Percentiles rank a stretch among this genome's conserved stretches.
Evolutionary conservation across 2,888 invertebrate genomes (phyloP).

Genomic region (Parapristionchus giblindavisi): DNA sequence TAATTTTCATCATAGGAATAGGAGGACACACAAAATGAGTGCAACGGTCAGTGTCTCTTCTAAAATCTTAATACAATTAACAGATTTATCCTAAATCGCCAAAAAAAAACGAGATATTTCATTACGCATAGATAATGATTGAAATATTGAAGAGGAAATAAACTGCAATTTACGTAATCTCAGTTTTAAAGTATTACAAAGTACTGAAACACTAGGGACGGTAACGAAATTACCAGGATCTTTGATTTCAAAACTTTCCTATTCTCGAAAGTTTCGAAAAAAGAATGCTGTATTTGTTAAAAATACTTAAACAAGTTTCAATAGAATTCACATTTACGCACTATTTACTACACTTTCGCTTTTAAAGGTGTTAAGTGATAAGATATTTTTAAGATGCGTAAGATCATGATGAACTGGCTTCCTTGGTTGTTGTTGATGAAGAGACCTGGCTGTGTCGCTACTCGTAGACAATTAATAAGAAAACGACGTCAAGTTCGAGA

Average conservation of each 20-base stretch:
- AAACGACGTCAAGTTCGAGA: slow-evolving; percentile 25
- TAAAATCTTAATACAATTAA: background rate
- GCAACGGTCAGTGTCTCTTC: slow-evolving; percentile 43
- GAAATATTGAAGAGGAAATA: no score
- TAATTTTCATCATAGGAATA: slow-evolving; percentile 55
- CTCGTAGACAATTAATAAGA: slow-evolving; percentile 11
- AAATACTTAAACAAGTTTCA: no score
- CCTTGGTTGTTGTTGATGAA: slow-evolving; percentile 58
- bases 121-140: background rate
- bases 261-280: no score
- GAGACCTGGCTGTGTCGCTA: slow-evolving; percentile 52
- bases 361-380: background rate
- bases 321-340: no score
- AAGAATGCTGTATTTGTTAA: no score
- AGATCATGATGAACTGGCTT: slow-evolving; percentile 56
- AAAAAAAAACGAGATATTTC: background rate
- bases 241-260: no score
- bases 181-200: no score
- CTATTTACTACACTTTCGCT: no score
- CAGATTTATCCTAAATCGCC: no score
- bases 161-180: no score
- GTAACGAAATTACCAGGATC: no score
- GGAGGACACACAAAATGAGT: slow-evolving; percentile 55
- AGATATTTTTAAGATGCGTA: slow-evolving; percentile 47
- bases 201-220: no score